Evolutionary conservation across 2,113 vertebrate genomes (phyloP).

Genomic region (Taurulus bubalis): DNA sequence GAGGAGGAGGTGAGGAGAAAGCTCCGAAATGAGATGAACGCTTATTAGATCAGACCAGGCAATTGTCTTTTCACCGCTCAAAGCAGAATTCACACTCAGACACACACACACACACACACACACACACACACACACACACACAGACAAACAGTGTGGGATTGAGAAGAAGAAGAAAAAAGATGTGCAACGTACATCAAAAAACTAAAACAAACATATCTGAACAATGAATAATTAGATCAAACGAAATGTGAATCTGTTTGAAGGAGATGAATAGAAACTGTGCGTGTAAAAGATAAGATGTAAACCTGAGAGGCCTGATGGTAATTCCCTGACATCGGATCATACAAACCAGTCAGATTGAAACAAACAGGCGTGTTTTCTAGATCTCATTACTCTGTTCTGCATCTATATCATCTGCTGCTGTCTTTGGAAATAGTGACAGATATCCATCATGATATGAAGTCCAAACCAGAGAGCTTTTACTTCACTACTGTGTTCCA

Average conservation of each 20-base stretch:
- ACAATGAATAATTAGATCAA: background rate
- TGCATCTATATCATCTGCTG: too few species aligned
- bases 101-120: conserved; percentile 40
- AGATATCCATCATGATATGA: too few species aligned
- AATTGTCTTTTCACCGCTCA: conserved; percentile 71
- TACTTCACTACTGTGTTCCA: too few species aligned
- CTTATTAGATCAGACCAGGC: conserved; percentile 85
- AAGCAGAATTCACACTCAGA: conserved; percentile 63
- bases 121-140: conserved; percentile 38
- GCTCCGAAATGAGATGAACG: conserved; percentile 84
- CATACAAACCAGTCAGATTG: background rate
- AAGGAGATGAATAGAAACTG: background rate
- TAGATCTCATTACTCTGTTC: too few species aligned
- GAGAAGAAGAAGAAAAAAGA: conserved; percentile 21
- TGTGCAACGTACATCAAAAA: background rate
- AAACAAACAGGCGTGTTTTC: too few species aligned
- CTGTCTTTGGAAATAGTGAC: too few species aligned
- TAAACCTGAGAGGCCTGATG: background rate
- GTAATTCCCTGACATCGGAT: background rate
- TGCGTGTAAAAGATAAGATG: background rate
- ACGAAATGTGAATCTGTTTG: background rate
- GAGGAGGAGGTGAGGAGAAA: conserved; percentile 78
- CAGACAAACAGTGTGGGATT: conserved; percentile 19
- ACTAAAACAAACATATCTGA: background rate
- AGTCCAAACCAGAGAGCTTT: too few species aligned